phyloP scores from a whole-genome alignment of 2,888 invertebrate genomes.

The Priocnemis perturbator region DNA sequence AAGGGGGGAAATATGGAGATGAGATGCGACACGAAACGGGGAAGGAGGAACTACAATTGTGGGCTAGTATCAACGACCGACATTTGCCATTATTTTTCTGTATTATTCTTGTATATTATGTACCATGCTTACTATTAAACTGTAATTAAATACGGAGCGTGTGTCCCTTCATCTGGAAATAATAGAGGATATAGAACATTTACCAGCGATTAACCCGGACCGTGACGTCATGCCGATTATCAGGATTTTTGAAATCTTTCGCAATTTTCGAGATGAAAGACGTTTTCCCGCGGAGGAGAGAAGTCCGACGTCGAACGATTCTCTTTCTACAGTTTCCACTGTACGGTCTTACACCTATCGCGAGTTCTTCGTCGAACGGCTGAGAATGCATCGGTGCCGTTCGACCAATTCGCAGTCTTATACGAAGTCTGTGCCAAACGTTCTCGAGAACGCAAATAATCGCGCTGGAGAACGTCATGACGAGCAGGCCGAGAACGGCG shows the following conservation, averaged over 20 bases:
- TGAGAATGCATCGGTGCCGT: not conserved
- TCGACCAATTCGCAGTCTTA: not conserved
- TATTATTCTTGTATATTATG: slow-evolving; percentile 51
- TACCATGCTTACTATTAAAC: slow-evolving; percentile 49
- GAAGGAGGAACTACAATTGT: slow-evolving; percentile 9
- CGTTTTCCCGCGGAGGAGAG: too few species aligned
- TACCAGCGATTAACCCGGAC: slow-evolving; percentile 18
- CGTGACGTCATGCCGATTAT: not conserved
- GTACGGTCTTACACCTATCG: too few species aligned
- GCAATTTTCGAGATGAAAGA: too few species aligned
- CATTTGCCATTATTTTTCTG: slow-evolving; percentile 48
- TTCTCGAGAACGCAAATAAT: slow-evolving; percentile 62
- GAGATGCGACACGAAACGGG: not conserved
- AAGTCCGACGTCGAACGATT: too few species aligned
- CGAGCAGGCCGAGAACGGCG: slow-evolving; percentile 40
- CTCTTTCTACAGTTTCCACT: too few species aligned
- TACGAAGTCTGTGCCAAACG: slow-evolving; percentile 33
- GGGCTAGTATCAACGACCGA: slow-evolving; percentile 14
- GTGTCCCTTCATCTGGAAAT: too few species aligned
- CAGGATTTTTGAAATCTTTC: too few species aligned
- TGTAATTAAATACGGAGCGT: slow-evolving; percentile 31
- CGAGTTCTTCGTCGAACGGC: too few species aligned
- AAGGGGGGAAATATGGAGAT: not conserved
- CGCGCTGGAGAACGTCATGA: slow-evolving; percentile 46
- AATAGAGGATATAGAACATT: not conserved